phyloP scores from a whole-genome alignment of 1,140 invertebrate genomes.

The Caenorhabditis remanei region DNA sequence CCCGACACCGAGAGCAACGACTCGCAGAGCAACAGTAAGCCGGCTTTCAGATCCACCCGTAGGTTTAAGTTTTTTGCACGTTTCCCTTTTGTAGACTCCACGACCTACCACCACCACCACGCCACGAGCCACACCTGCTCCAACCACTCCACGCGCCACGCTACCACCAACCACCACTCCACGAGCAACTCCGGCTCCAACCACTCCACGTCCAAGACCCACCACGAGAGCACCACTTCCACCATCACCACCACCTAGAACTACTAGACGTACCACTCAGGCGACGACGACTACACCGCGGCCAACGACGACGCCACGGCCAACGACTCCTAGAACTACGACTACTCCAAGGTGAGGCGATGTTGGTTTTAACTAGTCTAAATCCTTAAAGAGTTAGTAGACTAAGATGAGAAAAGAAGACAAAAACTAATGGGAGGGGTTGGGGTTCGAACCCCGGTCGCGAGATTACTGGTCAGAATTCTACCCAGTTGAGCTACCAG shows the following conservation, averaged over 20 bases:
- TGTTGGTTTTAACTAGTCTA: too few species aligned
- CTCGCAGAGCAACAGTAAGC: conserved; percentile 43
- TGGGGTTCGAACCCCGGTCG: too few species aligned
- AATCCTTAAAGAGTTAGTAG: too few species aligned
- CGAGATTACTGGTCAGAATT: too few species aligned
- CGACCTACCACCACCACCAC: neutral
- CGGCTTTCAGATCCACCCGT: conserved; percentile 42
- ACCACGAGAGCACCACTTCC: conserved; percentile 14
- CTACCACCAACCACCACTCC: neutral
- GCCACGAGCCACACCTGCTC: neutral
- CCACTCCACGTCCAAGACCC: neutral
- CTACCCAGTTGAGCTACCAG: too few species aligned
- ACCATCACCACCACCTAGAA: conserved; percentile 42
- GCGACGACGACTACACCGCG: neutral
- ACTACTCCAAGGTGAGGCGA: neutral
- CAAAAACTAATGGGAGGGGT: too few species aligned
- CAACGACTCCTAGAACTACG: neutral
- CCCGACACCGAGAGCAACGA: conserved; percentile 15
- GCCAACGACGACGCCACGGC: neutral
- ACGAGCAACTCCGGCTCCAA: neutral
- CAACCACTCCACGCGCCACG: neutral
- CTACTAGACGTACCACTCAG: conserved; percentile 13
- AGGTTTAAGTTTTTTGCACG: conserved; percentile 38
- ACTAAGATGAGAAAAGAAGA: too few species aligned
- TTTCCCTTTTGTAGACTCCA: conserved; percentile 7